These are phyloP conservation scores for Aplysina aerophoba DNA, from an alignment of 37 sponge, comb jelly and placozoan genomes.

Conservation along the genomic window DNA sequence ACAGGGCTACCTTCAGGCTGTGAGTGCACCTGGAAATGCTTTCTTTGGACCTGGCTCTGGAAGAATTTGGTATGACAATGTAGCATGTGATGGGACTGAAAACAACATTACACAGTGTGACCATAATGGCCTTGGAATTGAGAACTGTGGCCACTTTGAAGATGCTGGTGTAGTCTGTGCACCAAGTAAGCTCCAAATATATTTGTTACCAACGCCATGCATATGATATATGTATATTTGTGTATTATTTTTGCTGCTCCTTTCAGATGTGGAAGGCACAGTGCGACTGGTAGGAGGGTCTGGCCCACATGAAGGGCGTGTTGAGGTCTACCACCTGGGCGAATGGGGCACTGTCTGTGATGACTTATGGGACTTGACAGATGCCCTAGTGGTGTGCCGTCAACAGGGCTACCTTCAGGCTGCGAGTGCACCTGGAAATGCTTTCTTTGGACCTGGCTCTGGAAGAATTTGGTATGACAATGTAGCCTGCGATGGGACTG, in stretches of 20 bases:
- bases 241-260: neutral
- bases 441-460: neutral
- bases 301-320: constrained; percentile 5
- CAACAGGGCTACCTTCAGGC: constrained; percentile 11
- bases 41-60: constrained; percentile 3
- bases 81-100: neutral
- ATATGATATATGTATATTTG: constrained; percentile 25
- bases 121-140: neutral
- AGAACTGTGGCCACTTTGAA: constrained; percentile 37
- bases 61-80: constrained; percentile 6
- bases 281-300: constrained; percentile 28
- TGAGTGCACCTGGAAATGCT: constrained; percentile 7
- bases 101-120: neutral
- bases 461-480: constrained; percentile 13
- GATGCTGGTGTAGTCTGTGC: constrained; percentile 40
- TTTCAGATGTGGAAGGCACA: constrained; percentile 12
- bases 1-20: constrained; percentile 17
- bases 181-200: neutral
- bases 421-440: neutral
- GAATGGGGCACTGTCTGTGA: constrained; percentile 54
- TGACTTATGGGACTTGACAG: constrained; percentile 55
- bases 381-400: constrained; percentile 54
- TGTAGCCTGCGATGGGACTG: constrained; percentile 15
- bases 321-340: constrained; percentile 27
- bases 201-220: neutral